phyloP scores from a whole-genome alignment of 2,797 vertebrate genomes.

The Acrossocheilus wenchowensis region DNA sequence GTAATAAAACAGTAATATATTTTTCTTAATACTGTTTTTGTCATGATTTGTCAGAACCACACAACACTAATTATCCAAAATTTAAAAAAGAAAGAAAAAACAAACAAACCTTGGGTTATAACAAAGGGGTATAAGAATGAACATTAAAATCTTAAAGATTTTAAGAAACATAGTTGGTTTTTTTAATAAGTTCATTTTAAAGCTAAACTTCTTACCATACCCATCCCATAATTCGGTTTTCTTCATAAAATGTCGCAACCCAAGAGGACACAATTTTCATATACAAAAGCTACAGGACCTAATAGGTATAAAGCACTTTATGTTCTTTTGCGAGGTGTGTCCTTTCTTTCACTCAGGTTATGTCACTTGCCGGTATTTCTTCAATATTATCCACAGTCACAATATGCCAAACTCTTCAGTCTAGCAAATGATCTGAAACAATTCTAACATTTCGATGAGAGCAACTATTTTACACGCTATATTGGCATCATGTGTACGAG shows the following conservation, averaged over 20 bases:
- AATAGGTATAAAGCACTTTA: not conserved
- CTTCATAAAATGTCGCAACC: not conserved
- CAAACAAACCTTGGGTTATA: not conserved
- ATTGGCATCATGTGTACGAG: not conserved
- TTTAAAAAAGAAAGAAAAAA: no score
- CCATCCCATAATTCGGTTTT: not conserved
- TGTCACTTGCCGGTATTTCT: not conserved
- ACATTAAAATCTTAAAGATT: not conserved
- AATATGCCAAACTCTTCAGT: not conserved
- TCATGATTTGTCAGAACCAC: not conserved
- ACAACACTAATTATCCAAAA: not conserved
- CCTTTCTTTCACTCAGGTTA: not conserved
- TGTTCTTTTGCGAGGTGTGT: not conserved
- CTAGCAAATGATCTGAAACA: not conserved
- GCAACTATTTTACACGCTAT: not conserved
- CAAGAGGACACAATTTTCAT: not conserved
- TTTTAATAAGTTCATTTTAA: not conserved
- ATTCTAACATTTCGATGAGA: not conserved
- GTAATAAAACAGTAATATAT: slow-evolving; percentile 22
- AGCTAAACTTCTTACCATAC: not conserved
- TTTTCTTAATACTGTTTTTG: slow-evolving; percentile 12
- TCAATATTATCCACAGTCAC: not conserved
- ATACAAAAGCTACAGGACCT: not conserved
- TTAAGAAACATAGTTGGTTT: not conserved
- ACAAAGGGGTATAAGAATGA: not conserved